phyloP scores from a whole-genome alignment of 1,140 invertebrate genomes.

The Hylaeus volcanicus region DNA sequence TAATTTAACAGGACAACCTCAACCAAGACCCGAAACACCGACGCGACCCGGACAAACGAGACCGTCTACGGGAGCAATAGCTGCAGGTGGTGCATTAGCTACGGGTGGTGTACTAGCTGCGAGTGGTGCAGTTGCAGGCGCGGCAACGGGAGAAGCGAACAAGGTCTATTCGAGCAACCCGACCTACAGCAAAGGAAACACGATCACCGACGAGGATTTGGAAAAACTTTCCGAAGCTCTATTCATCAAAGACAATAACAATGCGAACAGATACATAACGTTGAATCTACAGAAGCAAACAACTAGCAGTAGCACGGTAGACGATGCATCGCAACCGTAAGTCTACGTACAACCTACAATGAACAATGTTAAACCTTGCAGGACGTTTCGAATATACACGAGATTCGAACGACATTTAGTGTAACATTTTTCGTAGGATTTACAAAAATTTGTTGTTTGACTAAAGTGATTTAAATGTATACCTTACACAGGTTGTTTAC shows the following conservation, averaged over 20 bases:
- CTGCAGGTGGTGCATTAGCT: conserved; percentile 2
- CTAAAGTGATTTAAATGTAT: no score
- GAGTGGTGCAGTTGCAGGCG: conserved; percentile 46
- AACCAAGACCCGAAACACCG: conserved; percentile 7
- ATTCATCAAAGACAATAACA: conserved; percentile 87
- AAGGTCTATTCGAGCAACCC: conserved; percentile 72
- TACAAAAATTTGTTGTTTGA: no score
- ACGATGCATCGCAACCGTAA: conserved; percentile 88
- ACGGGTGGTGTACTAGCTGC: conserved; percentile 45
- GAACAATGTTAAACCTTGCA: neutral
- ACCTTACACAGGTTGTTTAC: conserved; percentile 82
- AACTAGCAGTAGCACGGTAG: conserved; percentile 83
- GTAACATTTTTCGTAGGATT: no score
- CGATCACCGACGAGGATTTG: conserved; percentile 83
- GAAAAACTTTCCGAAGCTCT: conserved; percentile 86
- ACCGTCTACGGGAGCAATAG: conserved; percentile 39
- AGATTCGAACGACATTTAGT: no score
- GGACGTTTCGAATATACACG: no score
- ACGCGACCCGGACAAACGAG: conserved; percentile 35
- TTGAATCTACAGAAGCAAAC: conserved; percentile 88
- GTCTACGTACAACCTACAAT: conserved; percentile 52
- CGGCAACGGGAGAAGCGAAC: conserved; percentile 28
- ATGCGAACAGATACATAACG: conserved; percentile 84
- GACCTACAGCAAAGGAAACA: conserved; percentile 75
- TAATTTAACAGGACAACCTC: conserved; percentile 5